Conservation (phyloP, 2,797 vertebrate species). For the Paguma larvata region DNA sequence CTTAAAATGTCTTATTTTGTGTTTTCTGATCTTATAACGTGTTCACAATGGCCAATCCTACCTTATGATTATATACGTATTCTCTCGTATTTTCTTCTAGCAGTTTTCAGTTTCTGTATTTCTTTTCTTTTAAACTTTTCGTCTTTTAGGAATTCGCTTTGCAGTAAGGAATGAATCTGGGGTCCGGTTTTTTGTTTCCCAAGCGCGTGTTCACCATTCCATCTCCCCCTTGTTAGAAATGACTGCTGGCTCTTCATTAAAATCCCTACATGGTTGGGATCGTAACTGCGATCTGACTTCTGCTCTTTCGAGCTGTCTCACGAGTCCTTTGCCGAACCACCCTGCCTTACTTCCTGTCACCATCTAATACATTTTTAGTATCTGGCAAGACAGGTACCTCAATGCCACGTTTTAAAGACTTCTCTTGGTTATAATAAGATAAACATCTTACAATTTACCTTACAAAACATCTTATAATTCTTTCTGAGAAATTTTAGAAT, state of each 20-base stretch:
- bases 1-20: background rate
- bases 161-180: background rate
- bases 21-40: background rate
- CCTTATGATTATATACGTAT: background rate
- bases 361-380: background rate
- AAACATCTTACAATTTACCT: background rate
- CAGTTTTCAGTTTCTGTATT: background rate
- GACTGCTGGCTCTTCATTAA: background rate
- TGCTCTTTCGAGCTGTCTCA: background rate
- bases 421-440: background rate
- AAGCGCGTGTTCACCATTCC: background rate
- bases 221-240: background rate
- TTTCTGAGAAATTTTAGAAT: background rate
- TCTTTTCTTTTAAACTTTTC: background rate
- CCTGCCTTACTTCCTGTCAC: background rate
- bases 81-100: background rate
- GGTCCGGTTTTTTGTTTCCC: background rate
- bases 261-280: background rate
- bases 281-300: background rate
- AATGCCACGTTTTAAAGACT: background rate
- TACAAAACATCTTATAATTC: background rate
- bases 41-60: background rate
- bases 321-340: background rate
- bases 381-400: background rate
- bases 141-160: background rate